Conservation (phyloP, 2,888 invertebrate species). For the Apodemia hepburni region DNA sequence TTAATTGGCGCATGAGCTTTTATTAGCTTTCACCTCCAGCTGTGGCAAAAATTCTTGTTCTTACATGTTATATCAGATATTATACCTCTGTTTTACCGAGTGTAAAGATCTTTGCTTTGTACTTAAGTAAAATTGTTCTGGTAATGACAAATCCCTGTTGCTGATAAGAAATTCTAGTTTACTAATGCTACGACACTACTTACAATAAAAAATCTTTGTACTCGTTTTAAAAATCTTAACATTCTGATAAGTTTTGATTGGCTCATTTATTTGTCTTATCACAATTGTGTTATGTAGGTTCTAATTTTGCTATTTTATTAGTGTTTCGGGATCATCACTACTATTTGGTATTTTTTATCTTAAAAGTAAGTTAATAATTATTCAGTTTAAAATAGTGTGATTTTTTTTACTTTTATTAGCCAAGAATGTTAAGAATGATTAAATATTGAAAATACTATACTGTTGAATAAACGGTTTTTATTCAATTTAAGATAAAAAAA, state of each 20-base stretch:
- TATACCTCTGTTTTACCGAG: not conserved
- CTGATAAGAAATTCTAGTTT: no score
- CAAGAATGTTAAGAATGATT: no score
- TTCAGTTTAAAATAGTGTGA: not conserved
- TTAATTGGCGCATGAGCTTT: constrained; percentile 8
- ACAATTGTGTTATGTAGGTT: not conserved
- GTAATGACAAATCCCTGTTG: no score
- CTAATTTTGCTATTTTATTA: no score
- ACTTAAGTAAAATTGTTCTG: not conserved
- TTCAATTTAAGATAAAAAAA: no score
- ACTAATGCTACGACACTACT: not conserved
- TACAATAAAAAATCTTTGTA: not conserved
- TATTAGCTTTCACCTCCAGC: not conserved
- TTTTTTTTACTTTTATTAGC: not conserved
- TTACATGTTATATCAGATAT: not conserved
- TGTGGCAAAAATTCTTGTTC: not conserved
- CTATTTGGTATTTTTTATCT: no score
- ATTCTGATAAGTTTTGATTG: not conserved
- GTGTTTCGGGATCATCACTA: not conserved
- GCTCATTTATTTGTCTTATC: not conserved
- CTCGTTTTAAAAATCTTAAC: not conserved
- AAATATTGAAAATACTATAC: not conserved
- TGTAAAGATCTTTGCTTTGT: not conserved
- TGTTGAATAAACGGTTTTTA: no score
- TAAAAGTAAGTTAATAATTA: not conserved